Conservation (phyloP, 2,113 vertebrate genomes). For the Phodopus roborovskii region DNA sequence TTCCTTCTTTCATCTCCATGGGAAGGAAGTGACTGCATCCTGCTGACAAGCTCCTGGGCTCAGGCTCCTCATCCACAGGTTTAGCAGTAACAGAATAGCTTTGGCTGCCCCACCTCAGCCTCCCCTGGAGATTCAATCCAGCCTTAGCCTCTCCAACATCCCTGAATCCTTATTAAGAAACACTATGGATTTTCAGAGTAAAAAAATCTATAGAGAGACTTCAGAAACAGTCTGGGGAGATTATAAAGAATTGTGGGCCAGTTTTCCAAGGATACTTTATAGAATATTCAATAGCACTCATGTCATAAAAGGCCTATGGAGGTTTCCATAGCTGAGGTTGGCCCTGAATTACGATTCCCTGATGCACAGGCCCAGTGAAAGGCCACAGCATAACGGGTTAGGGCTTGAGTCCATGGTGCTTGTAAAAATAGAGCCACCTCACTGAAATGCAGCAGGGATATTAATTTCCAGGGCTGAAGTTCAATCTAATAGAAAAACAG, state of each 20-base stretch:
- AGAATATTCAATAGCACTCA: conserved; percentile 77
- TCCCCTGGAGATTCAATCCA: conserved; percentile 49
- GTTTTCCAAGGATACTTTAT: conserved; percentile 77
- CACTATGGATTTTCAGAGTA: conserved; percentile 75
- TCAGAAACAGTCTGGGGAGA: conserved; percentile 74
- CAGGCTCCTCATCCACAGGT: conserved; percentile 12
- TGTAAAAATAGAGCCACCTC: conserved; percentile 77
- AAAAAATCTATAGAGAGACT: conserved; percentile 79
- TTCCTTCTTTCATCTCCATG: neutral
- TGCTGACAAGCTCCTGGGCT: conserved; percentile 31
- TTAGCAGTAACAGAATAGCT: conserved; percentile 24
- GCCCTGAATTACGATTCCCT: conserved; percentile 74
- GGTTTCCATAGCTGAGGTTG: conserved; percentile 57
- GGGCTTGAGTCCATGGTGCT: conserved; percentile 55
- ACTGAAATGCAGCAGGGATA: conserved; percentile 70
- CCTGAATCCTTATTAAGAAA: conserved; percentile 72
- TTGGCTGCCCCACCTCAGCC: conserved; percentile 2
- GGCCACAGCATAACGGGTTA: conserved; percentile 75
- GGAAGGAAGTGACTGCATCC: conserved; percentile 31
- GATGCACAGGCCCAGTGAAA: conserved; percentile 64
- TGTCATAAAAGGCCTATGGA: conserved; percentile 73
- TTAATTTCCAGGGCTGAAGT: conserved; percentile 81
- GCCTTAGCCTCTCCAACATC: conserved; percentile 69
- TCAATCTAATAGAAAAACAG: conserved; percentile 76
- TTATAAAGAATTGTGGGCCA: conserved; percentile 75